Evolutionary conservation across 2,113 vertebrate species (phyloP), one percentile per base, ranked within the genome.

Genomic region (Neodontobutis hainanensis): DNA sequence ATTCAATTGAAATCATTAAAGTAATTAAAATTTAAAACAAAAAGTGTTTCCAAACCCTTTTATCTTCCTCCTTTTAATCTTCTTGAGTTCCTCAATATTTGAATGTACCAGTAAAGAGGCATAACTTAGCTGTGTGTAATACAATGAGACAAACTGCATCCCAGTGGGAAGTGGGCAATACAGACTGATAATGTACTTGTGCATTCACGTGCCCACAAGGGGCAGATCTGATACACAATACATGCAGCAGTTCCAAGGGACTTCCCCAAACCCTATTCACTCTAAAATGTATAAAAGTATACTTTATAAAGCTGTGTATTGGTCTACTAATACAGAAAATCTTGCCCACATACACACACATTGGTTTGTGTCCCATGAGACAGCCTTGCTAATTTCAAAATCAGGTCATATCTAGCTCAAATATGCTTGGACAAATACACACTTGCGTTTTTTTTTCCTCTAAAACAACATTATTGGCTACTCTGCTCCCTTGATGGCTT

Each of bases 351-450:
- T 36, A 68, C 60, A 61, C 67, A 80, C 74, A 77, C 74, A 61
- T 44, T 64, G 38, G 62, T 56, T 64, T 11, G 34, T 15, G 15
- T 85, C 79, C 85, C 81, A 52, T 60, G 73, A 72, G 72, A 81
- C 68, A 9, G 27, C 66, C 49, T 78, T 65, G 58, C 61, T 87
- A 65, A 85, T 87, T 83, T 70, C 70, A 36, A 86, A 68, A 85
- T 90, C 87, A 80, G 74, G 73, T 83, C 81, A 72, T 65, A 86
- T 88, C 64, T 77, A 67, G 15, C 81, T 88, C 80, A 89, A 76
- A 61, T 78, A 27, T 36, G 51, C 9, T 74, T 65, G 81, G 88
- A 89, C 85, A 87, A 55, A 49, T 9, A 61, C 70, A 70, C 68
- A 53, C 73, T 35, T 35, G 53, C 57, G n/a, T 59, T 43, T 34